Conservation (phyloP, 2,113 vertebrate genomes). For the Carassius carassius region DNA sequence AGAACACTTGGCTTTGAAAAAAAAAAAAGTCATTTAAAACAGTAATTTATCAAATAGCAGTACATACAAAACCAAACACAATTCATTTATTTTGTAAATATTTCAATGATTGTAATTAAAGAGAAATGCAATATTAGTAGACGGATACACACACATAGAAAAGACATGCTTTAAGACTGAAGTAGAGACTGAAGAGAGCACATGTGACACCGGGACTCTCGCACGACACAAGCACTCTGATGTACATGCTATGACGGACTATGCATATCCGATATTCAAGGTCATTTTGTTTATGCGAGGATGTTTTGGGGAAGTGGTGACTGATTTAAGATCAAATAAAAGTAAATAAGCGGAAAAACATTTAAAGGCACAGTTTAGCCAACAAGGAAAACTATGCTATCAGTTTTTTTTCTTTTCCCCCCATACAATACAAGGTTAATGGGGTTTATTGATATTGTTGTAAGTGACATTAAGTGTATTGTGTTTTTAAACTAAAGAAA, state of each 20-base stretch:
- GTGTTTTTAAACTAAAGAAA: background rate
- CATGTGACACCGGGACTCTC: conserved; percentile 41
- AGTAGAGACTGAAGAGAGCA: conserved; percentile 39
- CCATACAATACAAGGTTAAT: background rate
- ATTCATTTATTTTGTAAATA: conserved; percentile 44
- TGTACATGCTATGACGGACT: conserved; percentile 46
- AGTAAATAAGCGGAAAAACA: background rate
- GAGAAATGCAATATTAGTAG: conserved; percentile 16
- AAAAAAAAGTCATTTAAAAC: conserved; percentile 35
- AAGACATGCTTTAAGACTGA: conserved; percentile 54
- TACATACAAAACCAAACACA: conserved; percentile 49
- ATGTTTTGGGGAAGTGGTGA: background rate
- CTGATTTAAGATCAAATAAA: background rate
- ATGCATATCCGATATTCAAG: conserved; percentile 13
- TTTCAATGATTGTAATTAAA: conserved; percentile 40
- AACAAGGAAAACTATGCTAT: background rate
- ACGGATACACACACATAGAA: conserved; percentile 28
- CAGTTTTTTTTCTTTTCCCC: too few species aligned
- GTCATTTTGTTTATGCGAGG: background rate
- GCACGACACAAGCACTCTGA: conserved; percentile 43
- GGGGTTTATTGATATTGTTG: background rate
- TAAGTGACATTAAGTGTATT: background rate
- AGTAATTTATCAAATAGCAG: conserved; percentile 56
- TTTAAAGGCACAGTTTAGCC: background rate
- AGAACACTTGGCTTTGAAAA: conserved; percentile 51